Evolutionary conservation across 2,797 vertebrate genomes (phyloP), one percentile per base, ranked within the genome.

Genomic region (Florisuga fusca): DNA sequence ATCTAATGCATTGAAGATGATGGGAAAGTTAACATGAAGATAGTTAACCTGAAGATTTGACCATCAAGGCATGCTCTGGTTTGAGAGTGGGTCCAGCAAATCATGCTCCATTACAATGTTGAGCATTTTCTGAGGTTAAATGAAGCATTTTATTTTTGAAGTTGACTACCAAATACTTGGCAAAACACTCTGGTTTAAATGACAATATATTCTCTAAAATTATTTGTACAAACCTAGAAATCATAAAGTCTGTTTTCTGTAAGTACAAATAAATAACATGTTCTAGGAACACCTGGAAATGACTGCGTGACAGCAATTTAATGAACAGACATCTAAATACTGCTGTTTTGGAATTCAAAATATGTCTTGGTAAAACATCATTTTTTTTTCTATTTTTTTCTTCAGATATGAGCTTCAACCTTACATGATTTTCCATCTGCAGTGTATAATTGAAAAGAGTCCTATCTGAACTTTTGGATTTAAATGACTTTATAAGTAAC

Each of bases 401-500:
- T 68, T 89, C 21, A 51, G n/a, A 41, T 51, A 15, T 2, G 8
- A n/a, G 3, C 67, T 90, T 94, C 51, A 69, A 29, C 2, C 4
- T 84, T 46, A 25, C 5, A 26, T 19, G 8, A 34, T 36, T 46
- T 50, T 73, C 88, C 66, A 43, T 25, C 15, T 26, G 18, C 14
- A 45, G 1, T 29, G 7, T 51, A 38, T 36, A 90, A 84, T 3
- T 58, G 16, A 71, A 88, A 84, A 74, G 27, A 45, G 15, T 11
- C 3, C 14, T 85, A 22, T 33, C 38, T n/a, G 45, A 79, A 36
- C 66, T 85, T 89, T 27, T 34, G 6, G 31, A 68, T 89, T 90
- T 78, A 82, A 88, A 78, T 66, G 7, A 89, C 27, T 89, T 76
- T 77, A 31, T 83, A 85, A 87, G 68, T 85, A 78, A 89, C 54